Percentiles rank a stretch among this genome's conserved stretches.
Conservation (phyloP, 2,797 vertebrate genomes). For the Garrulus glandarius region DNA sequence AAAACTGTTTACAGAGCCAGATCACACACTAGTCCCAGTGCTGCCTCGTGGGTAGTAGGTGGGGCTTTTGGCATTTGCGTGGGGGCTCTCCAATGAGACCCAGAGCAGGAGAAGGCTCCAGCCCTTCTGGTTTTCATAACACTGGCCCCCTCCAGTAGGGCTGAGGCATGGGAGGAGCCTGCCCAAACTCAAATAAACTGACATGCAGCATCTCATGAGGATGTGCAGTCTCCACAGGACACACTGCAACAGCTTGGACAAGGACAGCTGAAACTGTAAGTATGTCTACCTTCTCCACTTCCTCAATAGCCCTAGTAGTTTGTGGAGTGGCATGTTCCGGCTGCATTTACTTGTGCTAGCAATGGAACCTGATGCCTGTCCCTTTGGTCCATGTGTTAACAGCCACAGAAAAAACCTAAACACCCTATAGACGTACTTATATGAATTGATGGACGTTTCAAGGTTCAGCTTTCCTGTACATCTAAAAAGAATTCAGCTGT, state of each 20-base stretch:
- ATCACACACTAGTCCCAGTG: not conserved
- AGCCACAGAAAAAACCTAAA: not conserved
- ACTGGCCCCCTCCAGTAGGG: not conserved
- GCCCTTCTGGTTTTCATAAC: not conserved
- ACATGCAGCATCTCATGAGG: not conserved
- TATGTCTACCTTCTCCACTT: not conserved
- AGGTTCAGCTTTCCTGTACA: not conserved
- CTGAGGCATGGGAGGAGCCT: slow-evolving; percentile 9
- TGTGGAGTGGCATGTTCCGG: not conserved
- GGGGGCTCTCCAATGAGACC: not conserved
- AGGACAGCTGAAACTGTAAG: slow-evolving; percentile 8
- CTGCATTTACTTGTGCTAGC: not conserved
- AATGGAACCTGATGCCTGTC: not conserved
- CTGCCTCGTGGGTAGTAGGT: not conserved
- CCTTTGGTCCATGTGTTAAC: not conserved
- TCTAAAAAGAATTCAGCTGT: not conserved
- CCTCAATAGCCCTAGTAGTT: not conserved
- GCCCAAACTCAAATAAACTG: not conserved
- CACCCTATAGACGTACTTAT: not conserved
- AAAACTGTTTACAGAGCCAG: not conserved
- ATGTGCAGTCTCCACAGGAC: not conserved
- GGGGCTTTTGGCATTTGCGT: not conserved
- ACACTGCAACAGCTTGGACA: not conserved
- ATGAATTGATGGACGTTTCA: not conserved
- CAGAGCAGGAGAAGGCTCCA: not conserved